Evolutionary conservation across 2,888 invertebrate species (phyloP), one percentile per base, ranked within the genome.

Genomic region (Xestobium rufovillosum): DNA sequence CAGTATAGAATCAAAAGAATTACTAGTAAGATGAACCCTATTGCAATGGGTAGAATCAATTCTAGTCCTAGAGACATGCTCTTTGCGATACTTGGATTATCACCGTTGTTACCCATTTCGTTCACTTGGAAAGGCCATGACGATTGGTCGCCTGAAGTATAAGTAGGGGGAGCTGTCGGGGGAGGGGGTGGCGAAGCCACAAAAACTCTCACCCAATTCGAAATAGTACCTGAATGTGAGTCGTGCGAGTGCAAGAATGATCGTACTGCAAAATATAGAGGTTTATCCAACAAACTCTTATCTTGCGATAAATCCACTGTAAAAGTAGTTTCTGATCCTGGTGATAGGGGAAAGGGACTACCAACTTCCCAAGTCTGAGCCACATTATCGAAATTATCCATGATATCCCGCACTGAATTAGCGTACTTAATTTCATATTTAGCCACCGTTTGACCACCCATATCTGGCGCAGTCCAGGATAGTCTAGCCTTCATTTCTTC

Each of bases 391-490:
- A 67, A 71, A 38, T 66, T 61, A 36, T 71, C 69, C 13, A 67
- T 56, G 33, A 72, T 66, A 41, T 70, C 69, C 12, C 54, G 47
- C 1, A 71, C 58, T 3, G 56, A 58, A 2, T 49, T 50, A 0
- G 71, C 66, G 44, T 68, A 72, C 42, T 66, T 66, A 3, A 75
- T 61, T 48, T 74, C 72, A 47, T 74, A 74, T n/a, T 66, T 59
- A 2, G 66, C 60, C 0, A 72, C 71, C 15, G 60, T 61, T 10
- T 63, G 53, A 0, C 71, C 71, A 2, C 70, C 72, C 67, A 72
- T 68, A 44, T 73, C 78, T 0, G 77, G 75, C 2, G 76, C 70
- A 1, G 76, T 75, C 75, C 77, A 78, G 0, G 65, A 62, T 4
- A 78, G 58, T 9, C 69, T 62, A 2, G 70, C 70, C 23, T 68